Base-by-base conservation (phyloP, 2,888 invertebrate species). In the Phaedon cochleariae region DNA sequence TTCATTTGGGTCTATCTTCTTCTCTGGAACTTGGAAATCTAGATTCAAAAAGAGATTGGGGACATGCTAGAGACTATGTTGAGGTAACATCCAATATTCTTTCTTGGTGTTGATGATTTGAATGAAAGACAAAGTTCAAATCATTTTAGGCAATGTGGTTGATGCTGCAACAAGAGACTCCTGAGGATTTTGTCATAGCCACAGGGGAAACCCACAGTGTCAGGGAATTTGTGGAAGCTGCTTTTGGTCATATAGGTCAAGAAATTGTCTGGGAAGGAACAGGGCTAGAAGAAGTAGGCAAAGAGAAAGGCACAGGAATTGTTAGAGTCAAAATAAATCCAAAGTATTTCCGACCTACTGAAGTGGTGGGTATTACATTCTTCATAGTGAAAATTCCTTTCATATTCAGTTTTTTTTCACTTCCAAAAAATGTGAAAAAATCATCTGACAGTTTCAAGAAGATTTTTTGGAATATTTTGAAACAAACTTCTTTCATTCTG, bases 11-110 rank as follows among this genome's bases (percentile, higher is more conserved):
- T 0, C 90, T 95, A 67, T 89, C 96, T 82, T 91, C 95, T 67
- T 87, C 85, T 67, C 84, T 98, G 59, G 96, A 97, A 81, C 86
- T 99, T 64, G 99, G 99, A 17, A 97, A 97, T 82, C 85, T 99
- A 77, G 97, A 98, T 83, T 93, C 98, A 15, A 92, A 93, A 81
- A 87, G 99, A 77, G 99, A 99, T 84, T 99, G 99, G 99, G 99
- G 99, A 5, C 96, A 96, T 83, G 96, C 96, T 0, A 93, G 90
- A 83, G 98, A 98, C 84, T 98, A 97, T 82, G 94, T 98, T 6
- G 94, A 97, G 88, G 94, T 94, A 80, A 79, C 79, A 46, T 58
- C 12, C 12, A 26, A 7, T n/a, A n/a, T n/a, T n/a, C 26, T 7
- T 26, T 26, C 26, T 5, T 26, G 26, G n/a, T n/a, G n/a, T n/a